Evolutionary conservation across 1,140 invertebrate genomes (phyloP).

Genomic region (Drosophila miranda): DNA sequence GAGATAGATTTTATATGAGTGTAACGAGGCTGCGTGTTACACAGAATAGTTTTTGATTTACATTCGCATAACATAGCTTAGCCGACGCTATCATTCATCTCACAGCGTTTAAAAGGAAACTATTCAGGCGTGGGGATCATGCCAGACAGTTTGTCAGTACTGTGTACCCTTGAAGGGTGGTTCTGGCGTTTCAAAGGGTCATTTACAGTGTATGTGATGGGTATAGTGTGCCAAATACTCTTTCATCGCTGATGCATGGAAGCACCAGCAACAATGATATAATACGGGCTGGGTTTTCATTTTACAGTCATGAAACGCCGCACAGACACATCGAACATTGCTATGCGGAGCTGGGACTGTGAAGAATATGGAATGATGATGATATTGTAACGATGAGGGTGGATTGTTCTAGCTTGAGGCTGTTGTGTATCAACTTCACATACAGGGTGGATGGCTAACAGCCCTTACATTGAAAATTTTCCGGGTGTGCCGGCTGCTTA

Average conservation of each 20-base stretch:
- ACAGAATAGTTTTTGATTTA: conserved; percentile 32
- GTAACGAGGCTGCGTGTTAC: conserved; percentile 69
- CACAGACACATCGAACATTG: conserved; percentile 66
- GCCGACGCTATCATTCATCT: conserved; percentile 61
- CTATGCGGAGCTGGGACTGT: conserved; percentile 80
- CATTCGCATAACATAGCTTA: conserved; percentile 71
- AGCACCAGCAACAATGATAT: conserved; percentile 67
- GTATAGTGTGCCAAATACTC: conserved; percentile 56
- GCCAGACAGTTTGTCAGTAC: conserved; percentile 49
- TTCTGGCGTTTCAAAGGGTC: no score
- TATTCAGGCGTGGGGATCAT: conserved; percentile 4
- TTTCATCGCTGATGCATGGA: conserved; percentile 66
- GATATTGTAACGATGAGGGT: conserved; percentile 47
- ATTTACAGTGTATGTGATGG: no score
- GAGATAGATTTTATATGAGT: background rate
- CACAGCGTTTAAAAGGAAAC: conserved; percentile 84
- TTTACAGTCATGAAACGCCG: conserved; percentile 79
- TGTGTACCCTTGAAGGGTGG: conserved; percentile 18
- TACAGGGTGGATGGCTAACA: conserved; percentile 43
- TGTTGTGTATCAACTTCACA: conserved; percentile 31
- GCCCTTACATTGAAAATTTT: conserved; percentile 6
- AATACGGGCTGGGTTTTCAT: conserved; percentile 60
- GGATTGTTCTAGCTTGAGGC: conserved; percentile 10
- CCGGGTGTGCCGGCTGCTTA: no score
- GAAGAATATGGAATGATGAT: background rate